Base-by-base conservation (phyloP, 23 tunicate genomes). In the Oikopleura dioica region DNA sequence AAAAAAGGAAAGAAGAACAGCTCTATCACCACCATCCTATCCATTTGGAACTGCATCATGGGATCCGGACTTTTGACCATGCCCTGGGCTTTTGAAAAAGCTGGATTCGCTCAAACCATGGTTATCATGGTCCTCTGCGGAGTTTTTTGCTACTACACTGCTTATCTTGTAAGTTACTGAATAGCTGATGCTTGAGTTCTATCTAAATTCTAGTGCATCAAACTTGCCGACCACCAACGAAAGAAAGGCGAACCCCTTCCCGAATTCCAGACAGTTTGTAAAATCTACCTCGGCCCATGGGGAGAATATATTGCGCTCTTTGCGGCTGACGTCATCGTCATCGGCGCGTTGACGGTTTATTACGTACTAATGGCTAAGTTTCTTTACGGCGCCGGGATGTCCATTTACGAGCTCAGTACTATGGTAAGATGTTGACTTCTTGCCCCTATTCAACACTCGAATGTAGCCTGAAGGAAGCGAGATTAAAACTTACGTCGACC, bases 61-160 rank as follows among this genome's bases (percentile, higher is more conserved):
- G 87, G 87, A 35, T 76, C 80, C 23, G 59, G 82, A 0, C 72
- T 83, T 0, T 38, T 83, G 29, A 34, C 83, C 1, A 80, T 83
- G 78, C 87, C 87, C 37, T 83, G 87, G 87, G 87, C 87, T 0
- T 80, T 83, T 1, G 76, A 81, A 36, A 82, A 83, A 44, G 83
- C 87, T 23, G 87, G 87, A 23, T 58, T 83, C 26, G 69, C 78
- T n/a, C 80, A 77, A 50, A 79, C 80, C 31, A 37, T 83, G 0
- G 32, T 80, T 33, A 67, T 83, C 38, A 69, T 38, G 12, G 24
- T 77, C 29, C 32, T 83, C 2, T 37, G 80, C 59, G 75, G 59
- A 26, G n/a, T 50, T 1, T 21, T 80, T 0, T 59, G 82, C 35
- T 59, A 38, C 50, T 83, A 83, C 75, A 79, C 86, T 1, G 86